Percentiles rank a stretch among this genome's conserved stretches.
Evolutionary conservation across 2,113 vertebrate genomes (phyloP).

Genomic region (Trematocara stigmaticum): DNA sequence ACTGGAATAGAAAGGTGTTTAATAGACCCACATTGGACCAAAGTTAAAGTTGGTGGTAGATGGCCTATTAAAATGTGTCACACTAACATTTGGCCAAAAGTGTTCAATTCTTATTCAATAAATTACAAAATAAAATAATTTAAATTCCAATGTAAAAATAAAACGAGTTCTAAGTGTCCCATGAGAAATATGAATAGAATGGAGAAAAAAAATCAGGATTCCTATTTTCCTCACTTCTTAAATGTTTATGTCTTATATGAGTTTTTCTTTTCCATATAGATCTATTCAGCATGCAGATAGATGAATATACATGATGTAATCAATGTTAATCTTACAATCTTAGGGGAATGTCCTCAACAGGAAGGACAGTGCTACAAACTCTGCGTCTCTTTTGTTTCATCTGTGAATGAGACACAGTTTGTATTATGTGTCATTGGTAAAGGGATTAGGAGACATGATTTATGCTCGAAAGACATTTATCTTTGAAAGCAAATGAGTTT

Average conservation of each 20-base stretch:
- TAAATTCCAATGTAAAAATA: background rate
- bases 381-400: constrained; percentile 65
- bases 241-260: background rate
- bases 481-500: constrained; percentile 77
- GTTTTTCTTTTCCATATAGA: background rate
- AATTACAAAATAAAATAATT: background rate
- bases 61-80: constrained; percentile 17
- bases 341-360: constrained; percentile 12
- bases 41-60: background rate
- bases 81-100: background rate
- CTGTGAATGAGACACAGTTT: constrained; percentile 72
- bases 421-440: constrained; percentile 73
- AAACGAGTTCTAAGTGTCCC: background rate
- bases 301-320: background rate
- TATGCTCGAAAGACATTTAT: constrained; percentile 75
- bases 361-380: constrained; percentile 11
- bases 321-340: constrained; percentile 17
- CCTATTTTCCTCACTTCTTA: background rate
- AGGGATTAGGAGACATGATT: constrained; percentile 76
- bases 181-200: background rate
- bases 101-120: background rate
- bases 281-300: background rate
- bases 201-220: background rate
- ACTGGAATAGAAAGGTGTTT: constrained; percentile 37
- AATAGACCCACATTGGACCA: constrained; percentile 16